A percentile compares a stretch with the other conserved stretches of the same genome.
Evolutionary conservation across 2,888 invertebrate genomes (phyloP).

Genomic region (Perdita meconis): DNA sequence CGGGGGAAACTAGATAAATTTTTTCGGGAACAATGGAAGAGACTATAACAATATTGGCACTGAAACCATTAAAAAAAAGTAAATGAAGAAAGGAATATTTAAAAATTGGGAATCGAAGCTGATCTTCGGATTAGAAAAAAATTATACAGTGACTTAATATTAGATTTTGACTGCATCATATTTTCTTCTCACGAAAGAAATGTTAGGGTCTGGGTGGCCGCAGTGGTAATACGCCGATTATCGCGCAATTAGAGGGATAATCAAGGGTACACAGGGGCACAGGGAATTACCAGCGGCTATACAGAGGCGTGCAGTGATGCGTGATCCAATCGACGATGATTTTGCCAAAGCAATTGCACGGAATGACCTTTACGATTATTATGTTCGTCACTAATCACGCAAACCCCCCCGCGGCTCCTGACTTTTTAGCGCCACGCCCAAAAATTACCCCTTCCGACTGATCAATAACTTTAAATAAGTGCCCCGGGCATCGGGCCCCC

Average conservation of each 20-base stretch:
- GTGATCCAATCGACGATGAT: conserved; percentile 54
- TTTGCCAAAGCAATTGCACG: conserved; percentile 73
- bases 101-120: too few species aligned
- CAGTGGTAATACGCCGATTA: conserved; percentile 1
- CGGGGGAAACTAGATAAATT: too few species aligned
- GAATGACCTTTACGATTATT: conserved; percentile 74
- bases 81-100: too few species aligned
- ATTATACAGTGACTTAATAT: too few species aligned
- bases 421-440: conserved; percentile 74
- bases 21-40: too few species aligned
- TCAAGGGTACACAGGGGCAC: neutral
- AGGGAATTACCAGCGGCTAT: conserved; percentile 23
- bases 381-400: conserved; percentile 75
- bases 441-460: conserved; percentile 72
- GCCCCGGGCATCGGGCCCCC: conserved; percentile 7
- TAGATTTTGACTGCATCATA: too few species aligned
- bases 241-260: conserved; percentile 24
- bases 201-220: neutral
- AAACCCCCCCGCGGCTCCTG: conserved; percentile 58
- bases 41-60: too few species aligned
- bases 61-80: too few species aligned
- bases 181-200: neutral
- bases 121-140: too few species aligned
- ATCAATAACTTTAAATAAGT: conserved; percentile 67
- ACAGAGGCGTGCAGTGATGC: conserved; percentile 33